phyloP scores from a whole-genome alignment of 2,113 vertebrate genomes.

The Entelurus aequoreus region DNA sequence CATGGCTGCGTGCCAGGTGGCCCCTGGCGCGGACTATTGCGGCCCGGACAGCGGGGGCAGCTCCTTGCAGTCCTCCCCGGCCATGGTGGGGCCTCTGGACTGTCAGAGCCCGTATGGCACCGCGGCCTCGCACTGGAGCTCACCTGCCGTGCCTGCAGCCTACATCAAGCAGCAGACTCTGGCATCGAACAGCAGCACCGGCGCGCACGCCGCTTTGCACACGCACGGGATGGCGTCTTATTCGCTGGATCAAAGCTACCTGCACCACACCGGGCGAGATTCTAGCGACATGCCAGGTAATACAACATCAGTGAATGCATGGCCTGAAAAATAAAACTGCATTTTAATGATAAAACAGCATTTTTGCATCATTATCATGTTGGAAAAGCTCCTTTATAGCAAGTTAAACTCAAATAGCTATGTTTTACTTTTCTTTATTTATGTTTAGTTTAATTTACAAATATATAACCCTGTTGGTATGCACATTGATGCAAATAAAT shows the following conservation, averaged over 20 bases:
- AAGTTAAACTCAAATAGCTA: too few relatives aligned
- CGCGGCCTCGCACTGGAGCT: slow-evolving; percentile 83
- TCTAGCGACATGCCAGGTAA: slow-evolving; percentile 85
- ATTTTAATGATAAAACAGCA: too few relatives aligned
- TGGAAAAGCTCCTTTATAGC: background rate
- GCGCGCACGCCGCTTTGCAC: slow-evolving; percentile 77
- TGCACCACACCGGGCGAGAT: slow-evolving; percentile 86
- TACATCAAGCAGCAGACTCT: slow-evolving; percentile 90
- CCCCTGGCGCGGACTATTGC: slow-evolving; percentile 77
- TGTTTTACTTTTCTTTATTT: background rate
- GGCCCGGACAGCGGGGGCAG: slow-evolving; percentile 87
- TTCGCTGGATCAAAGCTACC: slow-evolving; percentile 86
- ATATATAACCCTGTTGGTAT: too few relatives aligned
- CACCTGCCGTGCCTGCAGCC: slow-evolving; percentile 77
- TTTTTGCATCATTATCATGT: background rate
- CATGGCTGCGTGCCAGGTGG: slow-evolving; percentile 85
- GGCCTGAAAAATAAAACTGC: too few relatives aligned
- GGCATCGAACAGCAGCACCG: slow-evolving; percentile 72
- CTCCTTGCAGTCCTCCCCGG: slow-evolving; percentile 82
- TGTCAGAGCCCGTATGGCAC: slow-evolving; percentile 85
- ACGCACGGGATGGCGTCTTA: slow-evolving; percentile 78
- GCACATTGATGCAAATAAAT: too few relatives aligned
- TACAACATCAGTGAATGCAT: background rate
- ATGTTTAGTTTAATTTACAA: too few relatives aligned
- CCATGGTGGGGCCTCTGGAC: slow-evolving; percentile 83